A percentile compares a stretch with the other conserved stretches of the same genome.
Evolutionary conservation across 2,113 vertebrate species (phyloP).

Genomic region (Malurus melanocephalus): DNA sequence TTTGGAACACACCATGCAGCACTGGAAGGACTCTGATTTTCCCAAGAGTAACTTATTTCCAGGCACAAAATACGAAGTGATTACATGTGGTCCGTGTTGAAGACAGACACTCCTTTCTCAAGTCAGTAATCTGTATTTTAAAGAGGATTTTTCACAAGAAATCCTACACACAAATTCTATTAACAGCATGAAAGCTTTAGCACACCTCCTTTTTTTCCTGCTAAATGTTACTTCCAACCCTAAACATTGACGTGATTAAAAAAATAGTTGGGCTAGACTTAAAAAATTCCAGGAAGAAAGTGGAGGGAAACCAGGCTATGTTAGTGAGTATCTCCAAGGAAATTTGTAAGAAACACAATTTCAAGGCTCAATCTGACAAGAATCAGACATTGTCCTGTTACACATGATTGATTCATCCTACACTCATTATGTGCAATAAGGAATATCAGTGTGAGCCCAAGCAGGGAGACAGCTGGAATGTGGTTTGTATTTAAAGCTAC

Average conservation of each 20-base stretch:
- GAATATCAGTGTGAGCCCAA: background rate
- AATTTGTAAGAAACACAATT: background rate
- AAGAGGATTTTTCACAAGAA: background rate
- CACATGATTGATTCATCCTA: background rate
- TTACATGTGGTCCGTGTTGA: fast-evolving
- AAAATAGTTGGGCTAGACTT: background rate
- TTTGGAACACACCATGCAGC: background rate
- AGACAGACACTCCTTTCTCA: background rate
- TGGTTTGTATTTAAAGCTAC: background rate
- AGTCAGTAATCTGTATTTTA: background rate
- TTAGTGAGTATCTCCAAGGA: background rate
- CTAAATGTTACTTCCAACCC: background rate
- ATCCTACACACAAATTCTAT: background rate
- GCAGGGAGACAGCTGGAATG: background rate
- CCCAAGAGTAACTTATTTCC: background rate
- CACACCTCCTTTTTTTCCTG: background rate
- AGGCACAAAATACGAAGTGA: background rate
- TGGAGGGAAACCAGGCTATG: background rate
- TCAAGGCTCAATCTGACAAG: background rate
- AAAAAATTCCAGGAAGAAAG: background rate
- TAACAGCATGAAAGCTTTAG: background rate
- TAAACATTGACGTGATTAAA: background rate
- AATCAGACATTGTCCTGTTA: background rate
- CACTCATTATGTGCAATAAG: background rate
- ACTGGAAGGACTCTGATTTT: background rate